Evolutionary conservation across 2,888 invertebrate species (phyloP).

Genomic region (Fabriciana adippe): DNA sequence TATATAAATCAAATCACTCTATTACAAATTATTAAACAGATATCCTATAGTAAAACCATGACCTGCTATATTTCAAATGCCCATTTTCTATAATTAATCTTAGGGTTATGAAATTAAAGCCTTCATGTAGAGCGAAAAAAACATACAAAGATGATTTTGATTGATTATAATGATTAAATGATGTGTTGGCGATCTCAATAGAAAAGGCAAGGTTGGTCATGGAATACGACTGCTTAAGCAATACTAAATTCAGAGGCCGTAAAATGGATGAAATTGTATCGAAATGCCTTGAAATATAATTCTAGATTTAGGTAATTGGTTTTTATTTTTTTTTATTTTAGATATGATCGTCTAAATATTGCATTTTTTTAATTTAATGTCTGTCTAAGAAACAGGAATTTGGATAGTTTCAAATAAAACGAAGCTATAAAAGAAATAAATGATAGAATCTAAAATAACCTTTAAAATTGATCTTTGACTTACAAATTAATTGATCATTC

Average conservation of each 20-base stretch:
- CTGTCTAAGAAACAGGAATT: no score
- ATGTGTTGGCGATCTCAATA: constrained; percentile 32
- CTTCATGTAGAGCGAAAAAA: constrained; percentile 26
- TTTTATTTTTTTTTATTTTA: background rate
- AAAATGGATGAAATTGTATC: constrained; percentile 49
- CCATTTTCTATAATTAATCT: constrained; percentile 28
- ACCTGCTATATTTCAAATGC: constrained; percentile 11
- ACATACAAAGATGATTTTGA: constrained; percentile 38
- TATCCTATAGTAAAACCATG: constrained; percentile 15
- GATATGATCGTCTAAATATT: no score
- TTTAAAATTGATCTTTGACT: constrained; percentile 26
- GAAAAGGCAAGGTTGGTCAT: constrained; percentile 47
- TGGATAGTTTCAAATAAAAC: no score
- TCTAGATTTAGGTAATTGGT: constrained; percentile 4
- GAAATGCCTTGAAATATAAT: constrained; percentile 36
- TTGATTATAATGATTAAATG: constrained; percentile 41
- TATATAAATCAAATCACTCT: background rate
- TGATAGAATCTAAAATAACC: constrained; percentile 18
- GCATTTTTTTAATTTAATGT: no score
- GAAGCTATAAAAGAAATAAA: background rate
- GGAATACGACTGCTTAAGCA: constrained; percentile 45
- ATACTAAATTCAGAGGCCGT: constrained; percentile 44
- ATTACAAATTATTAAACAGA: background rate
- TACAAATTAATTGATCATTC: constrained; percentile 27
- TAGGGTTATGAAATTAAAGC: constrained; percentile 22